Evolutionary conservation across 2,797 vertebrate genomes (phyloP).

Genomic region (Chiroxiphia lanceolata): DNA sequence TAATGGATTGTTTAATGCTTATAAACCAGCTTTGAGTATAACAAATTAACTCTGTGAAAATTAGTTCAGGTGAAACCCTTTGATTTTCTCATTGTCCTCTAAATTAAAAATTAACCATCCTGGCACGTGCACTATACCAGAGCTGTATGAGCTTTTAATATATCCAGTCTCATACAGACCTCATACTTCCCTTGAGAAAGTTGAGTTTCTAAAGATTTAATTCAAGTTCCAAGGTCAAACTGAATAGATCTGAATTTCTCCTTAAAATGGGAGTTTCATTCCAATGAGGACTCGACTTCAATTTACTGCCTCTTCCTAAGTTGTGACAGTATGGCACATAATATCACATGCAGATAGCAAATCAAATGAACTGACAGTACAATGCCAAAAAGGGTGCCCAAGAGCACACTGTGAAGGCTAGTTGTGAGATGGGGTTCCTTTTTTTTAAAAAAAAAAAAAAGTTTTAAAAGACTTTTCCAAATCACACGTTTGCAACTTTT

Average conservation of each 20-base stretch:
- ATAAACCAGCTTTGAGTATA: conserved; percentile 69
- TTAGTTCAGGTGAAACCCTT: conserved; percentile 78
- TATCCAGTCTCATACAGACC: conserved; percentile 72
- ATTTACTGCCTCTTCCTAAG: conserved; percentile 78
- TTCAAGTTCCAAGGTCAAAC: conserved; percentile 83
- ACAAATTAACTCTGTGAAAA: conserved; percentile 76
- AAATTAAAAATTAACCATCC: conserved; percentile 79
- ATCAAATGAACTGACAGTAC: conserved; percentile 67
- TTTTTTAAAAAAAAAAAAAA: neutral
- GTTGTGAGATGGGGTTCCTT: conserved; percentile 19
- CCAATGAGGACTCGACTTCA: conserved; percentile 79
- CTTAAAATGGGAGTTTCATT: conserved; percentile 82
- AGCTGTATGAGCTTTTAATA: conserved; percentile 70
- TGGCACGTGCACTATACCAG: conserved; percentile 52
- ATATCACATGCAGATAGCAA: conserved; percentile 76
- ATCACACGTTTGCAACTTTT: neutral
- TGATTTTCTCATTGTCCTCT: conserved; percentile 73
- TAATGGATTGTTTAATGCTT: conserved; percentile 61
- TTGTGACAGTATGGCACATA: conserved; percentile 77
- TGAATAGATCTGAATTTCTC: conserved; percentile 80
- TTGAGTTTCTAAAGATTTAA: conserved; percentile 82
- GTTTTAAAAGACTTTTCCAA: neutral
- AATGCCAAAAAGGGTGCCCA: conserved; percentile 72
- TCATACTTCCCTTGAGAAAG: conserved; percentile 79
- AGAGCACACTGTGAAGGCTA: conserved; percentile 43